These are phyloP conservation scores for Diorhabda carinulata DNA, from an alignment of 1,140 invertebrate genomes.

Conservation along the genomic window DNA sequence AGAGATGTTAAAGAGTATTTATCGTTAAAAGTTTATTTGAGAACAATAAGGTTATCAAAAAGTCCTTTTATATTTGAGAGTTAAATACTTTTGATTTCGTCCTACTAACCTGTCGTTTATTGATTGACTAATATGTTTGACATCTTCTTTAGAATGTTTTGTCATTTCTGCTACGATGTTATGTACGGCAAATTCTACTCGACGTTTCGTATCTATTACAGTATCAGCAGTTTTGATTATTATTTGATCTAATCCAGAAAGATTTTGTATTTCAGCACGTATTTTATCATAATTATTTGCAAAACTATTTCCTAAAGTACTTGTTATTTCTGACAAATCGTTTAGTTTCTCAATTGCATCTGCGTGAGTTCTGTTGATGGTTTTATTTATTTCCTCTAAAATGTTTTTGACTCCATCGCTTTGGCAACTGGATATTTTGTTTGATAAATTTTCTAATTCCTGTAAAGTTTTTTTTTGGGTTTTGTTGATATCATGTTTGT, in stretches of 20 bases:
- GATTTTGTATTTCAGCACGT: slow-evolving; percentile 50
- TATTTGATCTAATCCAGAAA: slow-evolving; percentile 74
- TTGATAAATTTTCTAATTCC: slow-evolving; percentile 25
- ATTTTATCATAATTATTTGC: slow-evolving; percentile 57
- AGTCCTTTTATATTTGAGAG: too few relatives aligned
- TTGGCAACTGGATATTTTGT: slow-evolving; percentile 13
- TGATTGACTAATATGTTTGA: slow-evolving; percentile 63
- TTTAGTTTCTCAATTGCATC: slow-evolving; percentile 54
- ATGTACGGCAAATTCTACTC: slow-evolving; percentile 79
- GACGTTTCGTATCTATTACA: slow-evolving; percentile 76
- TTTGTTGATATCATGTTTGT: slow-evolving; percentile 32
- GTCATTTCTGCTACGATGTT: slow-evolving; percentile 79
- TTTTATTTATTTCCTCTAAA: slow-evolving; percentile 32
- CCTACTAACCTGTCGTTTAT: slow-evolving; percentile 55
- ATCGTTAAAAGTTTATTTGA: too few relatives aligned
- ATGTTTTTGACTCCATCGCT: slow-evolving; percentile 14
- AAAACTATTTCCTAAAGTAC: slow-evolving; percentile 54
- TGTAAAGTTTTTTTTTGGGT: slow-evolving; percentile 30
- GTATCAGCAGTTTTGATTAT: slow-evolving; percentile 80
- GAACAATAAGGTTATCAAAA: too few relatives aligned
- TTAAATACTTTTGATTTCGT: neutral
- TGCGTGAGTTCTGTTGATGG: slow-evolving; percentile 48
- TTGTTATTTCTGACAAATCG: slow-evolving; percentile 53
- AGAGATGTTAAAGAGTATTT: too few relatives aligned
- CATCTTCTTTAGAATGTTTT: slow-evolving; percentile 64